Conservation (phyloP, 2,888 invertebrate genomes). For the Acanthosepion pharaonis region DNA sequence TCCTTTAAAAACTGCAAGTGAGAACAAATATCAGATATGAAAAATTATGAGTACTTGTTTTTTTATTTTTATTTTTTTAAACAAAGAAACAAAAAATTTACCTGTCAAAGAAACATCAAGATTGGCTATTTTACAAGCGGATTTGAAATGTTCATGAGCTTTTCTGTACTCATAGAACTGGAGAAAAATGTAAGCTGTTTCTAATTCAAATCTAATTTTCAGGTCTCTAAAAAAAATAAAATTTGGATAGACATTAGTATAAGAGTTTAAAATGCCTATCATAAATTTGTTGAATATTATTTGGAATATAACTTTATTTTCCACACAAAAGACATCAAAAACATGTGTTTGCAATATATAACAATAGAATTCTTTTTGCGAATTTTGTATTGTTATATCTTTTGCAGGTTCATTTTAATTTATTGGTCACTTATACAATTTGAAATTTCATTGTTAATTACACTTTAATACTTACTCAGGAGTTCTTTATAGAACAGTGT, state of each 20-base stretch:
- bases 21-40: neutral
- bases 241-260: neutral
- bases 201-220: conserved; percentile 76
- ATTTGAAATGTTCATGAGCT: conserved; percentile 81
- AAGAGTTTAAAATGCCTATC: neutral
- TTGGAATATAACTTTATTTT: neutral
- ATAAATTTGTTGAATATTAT: neutral
- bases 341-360: too few relatives aligned
- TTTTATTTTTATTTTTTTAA: neutral
- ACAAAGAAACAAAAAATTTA: conserved; percentile 63
- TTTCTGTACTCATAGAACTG: conserved; percentile 84
- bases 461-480: too few relatives aligned
- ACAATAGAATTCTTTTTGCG: too few relatives aligned
- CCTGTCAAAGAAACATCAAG: conserved; percentile 84
- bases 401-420: too few relatives aligned
- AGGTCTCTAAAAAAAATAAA: conserved; percentile 57
- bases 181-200: conserved; percentile 82
- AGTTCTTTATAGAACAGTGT: too few relatives aligned
- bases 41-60: neutral
- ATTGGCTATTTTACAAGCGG: conserved; percentile 80
- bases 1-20: neutral
- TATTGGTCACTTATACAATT: too few relatives aligned
- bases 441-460: too few relatives aligned
- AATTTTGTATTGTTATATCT: too few relatives aligned
- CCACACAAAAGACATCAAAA: too few relatives aligned